phyloP scores from a whole-genome alignment of 2,888 invertebrate species.

The Melipona beecheii region DNA sequence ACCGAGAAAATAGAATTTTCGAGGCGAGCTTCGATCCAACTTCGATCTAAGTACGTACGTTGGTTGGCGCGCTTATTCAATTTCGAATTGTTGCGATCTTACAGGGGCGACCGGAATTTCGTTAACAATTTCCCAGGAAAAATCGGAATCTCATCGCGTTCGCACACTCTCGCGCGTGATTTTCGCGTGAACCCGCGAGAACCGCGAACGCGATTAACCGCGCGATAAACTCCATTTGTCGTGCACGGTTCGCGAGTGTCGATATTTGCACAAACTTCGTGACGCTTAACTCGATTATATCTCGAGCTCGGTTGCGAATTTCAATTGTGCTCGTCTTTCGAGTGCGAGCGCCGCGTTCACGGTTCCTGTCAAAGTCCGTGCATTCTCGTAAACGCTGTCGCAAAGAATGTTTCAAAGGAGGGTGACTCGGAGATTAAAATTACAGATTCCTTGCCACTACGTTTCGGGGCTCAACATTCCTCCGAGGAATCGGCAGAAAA shows the following conservation, averaged over 20 bases:
- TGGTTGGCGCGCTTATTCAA: slow-evolving; percentile 44
- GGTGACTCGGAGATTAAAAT: slow-evolving; percentile 19
- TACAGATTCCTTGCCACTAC: slow-evolving; percentile 4
- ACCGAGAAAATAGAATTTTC: slow-evolving; percentile 33
- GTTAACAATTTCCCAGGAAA: slow-evolving; percentile 25
- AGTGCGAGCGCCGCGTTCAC: too few species aligned
- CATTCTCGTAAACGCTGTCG: neutral
- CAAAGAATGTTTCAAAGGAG: slow-evolving; percentile 15
- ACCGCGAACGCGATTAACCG: slow-evolving; percentile 17
- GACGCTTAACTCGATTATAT: slow-evolving; percentile 5
- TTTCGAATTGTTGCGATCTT: slow-evolving; percentile 9
- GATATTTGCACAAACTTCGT: neutral
- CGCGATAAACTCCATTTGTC: slow-evolving; percentile 29
- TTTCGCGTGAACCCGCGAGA: neutral
- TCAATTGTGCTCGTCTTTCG: neutral
- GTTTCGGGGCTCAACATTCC: slow-evolving; percentile 2
- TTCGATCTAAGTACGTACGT: neutral
- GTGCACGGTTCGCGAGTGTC: slow-evolving; percentile 35
- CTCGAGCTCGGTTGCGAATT: neutral
- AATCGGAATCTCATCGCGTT: slow-evolving; percentile 17
- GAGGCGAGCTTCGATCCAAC: slow-evolving; percentile 24
- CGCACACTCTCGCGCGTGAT: neutral
- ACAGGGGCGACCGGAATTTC: slow-evolving; percentile 31
- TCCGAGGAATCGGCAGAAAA: slow-evolving; percentile 17
- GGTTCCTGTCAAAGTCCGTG: neutral